phyloP scores from a whole-genome alignment of 1,140 invertebrate species.

The Euborellia annulipes region DNA sequence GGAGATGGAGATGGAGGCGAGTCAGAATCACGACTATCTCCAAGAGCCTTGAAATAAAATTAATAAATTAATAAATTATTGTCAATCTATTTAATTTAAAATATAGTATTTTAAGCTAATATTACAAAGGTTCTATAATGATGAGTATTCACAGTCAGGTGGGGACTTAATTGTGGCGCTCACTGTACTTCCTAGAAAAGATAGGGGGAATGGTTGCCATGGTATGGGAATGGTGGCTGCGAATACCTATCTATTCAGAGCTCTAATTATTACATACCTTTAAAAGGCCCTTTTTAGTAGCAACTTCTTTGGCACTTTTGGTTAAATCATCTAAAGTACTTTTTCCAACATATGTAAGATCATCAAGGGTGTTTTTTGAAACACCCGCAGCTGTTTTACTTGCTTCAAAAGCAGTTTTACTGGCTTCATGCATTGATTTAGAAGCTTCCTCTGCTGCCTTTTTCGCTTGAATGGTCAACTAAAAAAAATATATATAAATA shows the following conservation, averaged over 20 bases:
- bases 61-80: background rate
- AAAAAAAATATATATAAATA: conserved; percentile 11
- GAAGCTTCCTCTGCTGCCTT: conserved; percentile 74
- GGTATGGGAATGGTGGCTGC: too few relatives aligned
- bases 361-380: conserved; percentile 74
- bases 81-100: background rate
- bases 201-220: too few relatives aligned
- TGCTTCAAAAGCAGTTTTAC: conserved; percentile 68
- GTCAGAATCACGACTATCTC: conserved; percentile 28
- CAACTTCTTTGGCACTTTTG: conserved; percentile 75
- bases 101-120: conserved; percentile 2
- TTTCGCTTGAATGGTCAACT: conserved; percentile 75
- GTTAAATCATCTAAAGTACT: conserved; percentile 77
- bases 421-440: conserved; percentile 61
- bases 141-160: too few relatives aligned
- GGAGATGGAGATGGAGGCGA: conserved; percentile 14
- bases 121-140: too few relatives aligned
- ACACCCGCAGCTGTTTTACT: conserved; percentile 74
- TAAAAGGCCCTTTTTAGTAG: conserved; percentile 66
- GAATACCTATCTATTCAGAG: too few relatives aligned
- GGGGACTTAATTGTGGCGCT: too few relatives aligned
- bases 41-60: conserved; percentile 22
- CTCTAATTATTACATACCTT: conserved; percentile 50
- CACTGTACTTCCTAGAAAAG: too few relatives aligned
- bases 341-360: conserved; percentile 72